Base-by-base conservation (phyloP, 2,797 vertebrate genomes). In the Falco novaeseelandiae region DNA sequence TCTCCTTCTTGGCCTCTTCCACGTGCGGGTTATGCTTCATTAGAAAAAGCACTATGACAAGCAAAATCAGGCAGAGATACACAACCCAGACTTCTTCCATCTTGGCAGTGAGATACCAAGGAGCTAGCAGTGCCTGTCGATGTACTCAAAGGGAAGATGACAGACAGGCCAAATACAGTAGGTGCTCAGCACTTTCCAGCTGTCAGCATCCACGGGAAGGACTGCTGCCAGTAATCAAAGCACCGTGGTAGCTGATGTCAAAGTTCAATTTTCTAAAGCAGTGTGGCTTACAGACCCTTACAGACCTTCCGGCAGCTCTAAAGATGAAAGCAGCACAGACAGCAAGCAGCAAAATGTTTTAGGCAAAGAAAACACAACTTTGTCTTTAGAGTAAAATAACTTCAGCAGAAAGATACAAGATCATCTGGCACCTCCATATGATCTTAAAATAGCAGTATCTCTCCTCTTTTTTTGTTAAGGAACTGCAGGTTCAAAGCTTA, bases 21-120 rank as follows among this genome's bases (percentile, higher is more conserved):
- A 90, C 23, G 2, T 83, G 77, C 0, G 93, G 84, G 51, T 96
- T 97, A 18, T 92, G 52, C 78, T 36, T 97, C 92, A 93, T 92
- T 29, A 97, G 94, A 61, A 95, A 5, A 7, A 97, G 26, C 62
- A 96, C 6, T 0, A 96, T 4, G 20, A 93, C 29, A 38, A 97
- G 59, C 71, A 97, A 55, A 52, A 94, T 21, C 57, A 98, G 80
- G 87, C 93, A 97, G 32, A 97, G 73, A n/a, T 83, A 97, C 55
- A 97, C 84, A 16, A 93, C 92, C 97, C 97, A 97, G 26, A 97
- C 87, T 90, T 97, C 96, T 73, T 97, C 97, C 96, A 97, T 97
- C 38, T 9, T 9, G 44, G 38, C 11, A 42, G 29, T 25, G n/a
- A 62, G 59, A 14, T 23, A 42, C 8, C 42, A 73, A 59, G 42